phyloP scores from a whole-genome alignment of 2,113 vertebrate genomes.

The Boulengeromyrus knoepffleri region DNA sequence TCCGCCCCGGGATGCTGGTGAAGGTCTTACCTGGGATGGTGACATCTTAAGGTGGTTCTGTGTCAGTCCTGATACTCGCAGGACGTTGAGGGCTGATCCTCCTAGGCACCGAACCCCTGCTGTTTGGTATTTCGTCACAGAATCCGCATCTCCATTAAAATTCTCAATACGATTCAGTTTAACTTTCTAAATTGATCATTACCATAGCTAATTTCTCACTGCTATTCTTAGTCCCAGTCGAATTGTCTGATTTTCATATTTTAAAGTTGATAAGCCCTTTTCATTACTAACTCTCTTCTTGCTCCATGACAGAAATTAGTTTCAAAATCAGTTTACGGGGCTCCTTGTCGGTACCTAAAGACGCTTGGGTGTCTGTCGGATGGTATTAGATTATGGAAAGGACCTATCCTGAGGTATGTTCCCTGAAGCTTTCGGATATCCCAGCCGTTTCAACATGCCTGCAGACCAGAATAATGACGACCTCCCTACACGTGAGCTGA shows the following conservation, averaged over 20 bases:
- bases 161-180: neutral
- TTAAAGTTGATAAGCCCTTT: neutral
- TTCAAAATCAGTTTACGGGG: neutral
- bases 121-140: neutral
- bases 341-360: neutral
- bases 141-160: neutral
- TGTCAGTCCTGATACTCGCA: neutral
- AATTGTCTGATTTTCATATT: constrained; percentile 6
- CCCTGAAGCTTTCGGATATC: neutral
- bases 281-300: neutral
- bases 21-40: neutral
- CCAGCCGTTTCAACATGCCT: neutral
- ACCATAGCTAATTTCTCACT: neutral
- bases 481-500: neutral
- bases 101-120: neutral
- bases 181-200: neutral
- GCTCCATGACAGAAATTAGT: neutral
- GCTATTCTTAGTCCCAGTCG: neutral
- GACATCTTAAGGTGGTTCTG: neutral
- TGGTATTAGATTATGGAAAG: neutral
- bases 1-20: neutral
- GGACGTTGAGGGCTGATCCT: neutral
- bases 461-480: neutral
- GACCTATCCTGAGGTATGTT: neutral
- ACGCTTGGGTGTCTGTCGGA: neutral